A percentile compares a stretch with the other conserved stretches of the same genome.
Conservation (phyloP, 2,797 vertebrate genomes). For the Hydrolagus colliei region DNA sequence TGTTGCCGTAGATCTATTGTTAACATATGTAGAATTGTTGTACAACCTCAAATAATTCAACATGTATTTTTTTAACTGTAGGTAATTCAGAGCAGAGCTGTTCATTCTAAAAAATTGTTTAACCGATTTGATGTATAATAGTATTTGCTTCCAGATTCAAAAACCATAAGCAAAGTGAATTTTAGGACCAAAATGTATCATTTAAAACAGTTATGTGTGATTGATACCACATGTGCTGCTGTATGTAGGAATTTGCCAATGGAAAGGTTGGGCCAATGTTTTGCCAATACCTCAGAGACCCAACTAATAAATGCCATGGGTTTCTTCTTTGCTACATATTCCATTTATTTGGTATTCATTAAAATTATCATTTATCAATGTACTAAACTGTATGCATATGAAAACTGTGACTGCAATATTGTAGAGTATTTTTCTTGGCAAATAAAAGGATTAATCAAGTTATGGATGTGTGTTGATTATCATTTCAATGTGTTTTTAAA, state of each 20-base stretch:
- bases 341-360: not conserved
- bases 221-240: too few species aligned
- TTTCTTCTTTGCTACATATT: not conserved
- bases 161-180: not conserved
- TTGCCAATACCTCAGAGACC: not conserved
- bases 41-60: not conserved
- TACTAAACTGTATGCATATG: not conserved
- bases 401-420: constrained; percentile 2
- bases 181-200: not conserved
- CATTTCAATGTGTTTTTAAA: not conserved
- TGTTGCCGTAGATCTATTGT: not conserved
- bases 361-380: not conserved
- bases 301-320: not conserved
- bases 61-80: not conserved
- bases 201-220: not conserved
- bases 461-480: not conserved
- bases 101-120: too few species aligned
- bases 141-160: not conserved
- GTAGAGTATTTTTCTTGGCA: constrained; percentile 25
- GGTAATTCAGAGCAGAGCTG: too few species aligned
- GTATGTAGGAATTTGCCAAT: not conserved
- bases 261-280: not conserved
- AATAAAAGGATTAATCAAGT: not conserved
- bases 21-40: not conserved
- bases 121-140: not conserved